Percentiles rank a stretch among this genome's conserved stretches.
Evolutionary conservation across 92 coral and sea anemone genomes (phyloP).

Genomic region (Actinernus sp.): DNA sequence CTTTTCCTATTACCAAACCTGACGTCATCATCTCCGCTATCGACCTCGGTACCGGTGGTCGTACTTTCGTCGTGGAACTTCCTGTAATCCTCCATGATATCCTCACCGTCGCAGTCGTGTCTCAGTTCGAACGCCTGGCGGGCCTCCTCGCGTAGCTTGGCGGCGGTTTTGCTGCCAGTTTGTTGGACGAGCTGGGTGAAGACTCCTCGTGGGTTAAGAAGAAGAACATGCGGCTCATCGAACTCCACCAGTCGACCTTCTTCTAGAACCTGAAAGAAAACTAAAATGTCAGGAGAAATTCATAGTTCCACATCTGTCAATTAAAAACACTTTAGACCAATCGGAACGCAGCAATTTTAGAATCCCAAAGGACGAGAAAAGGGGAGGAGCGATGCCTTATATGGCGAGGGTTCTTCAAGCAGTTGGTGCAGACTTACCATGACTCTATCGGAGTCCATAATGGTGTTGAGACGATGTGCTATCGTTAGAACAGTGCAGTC

Average conservation of each 20-base stretch:
- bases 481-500: slow-evolving; percentile 91
- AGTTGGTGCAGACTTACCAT: slow-evolving; percentile 54
- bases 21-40: too few species aligned
- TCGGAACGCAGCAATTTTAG: too few species aligned
- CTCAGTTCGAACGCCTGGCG: slow-evolving; percentile 79
- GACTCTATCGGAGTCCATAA: slow-evolving; percentile 89
- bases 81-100: background rate
- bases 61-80: slow-evolving; percentile 4
- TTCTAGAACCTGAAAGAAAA: slow-evolving; percentile 79
- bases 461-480: slow-evolving; percentile 77
- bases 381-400: too few species aligned
- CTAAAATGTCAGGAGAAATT: too few species aligned
- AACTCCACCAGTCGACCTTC: slow-evolving; percentile 91
- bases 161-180: slow-evolving; percentile 71
- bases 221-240: slow-evolving; percentile 88
- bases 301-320: too few species aligned
- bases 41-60: too few species aligned
- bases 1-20: too few species aligned
- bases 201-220: slow-evolving; percentile 52
- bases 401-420: too few species aligned
- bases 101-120: slow-evolving; percentile 16
- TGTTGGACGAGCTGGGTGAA: slow-evolving; percentile 90
- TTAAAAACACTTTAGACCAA: too few species aligned
- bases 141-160: slow-evolving; percentile 76
- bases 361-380: too few species aligned